Evolutionary conservation across 2,113 vertebrate genomes (phyloP).

Genomic region (Petrocephalus zakoni): DNA sequence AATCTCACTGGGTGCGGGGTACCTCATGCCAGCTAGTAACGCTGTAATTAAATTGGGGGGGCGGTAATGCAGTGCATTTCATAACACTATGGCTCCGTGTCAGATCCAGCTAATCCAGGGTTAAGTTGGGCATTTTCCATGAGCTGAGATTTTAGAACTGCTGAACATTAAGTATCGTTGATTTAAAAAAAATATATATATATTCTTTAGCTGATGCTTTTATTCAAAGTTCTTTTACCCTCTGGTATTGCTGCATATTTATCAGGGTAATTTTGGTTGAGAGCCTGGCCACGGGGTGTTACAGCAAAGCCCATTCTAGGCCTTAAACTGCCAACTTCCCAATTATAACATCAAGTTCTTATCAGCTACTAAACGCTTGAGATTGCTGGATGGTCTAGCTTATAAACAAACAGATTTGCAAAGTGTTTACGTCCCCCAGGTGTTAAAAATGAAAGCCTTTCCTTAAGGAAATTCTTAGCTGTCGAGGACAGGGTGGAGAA

Average conservation of each 20-base stretch:
- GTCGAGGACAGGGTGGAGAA: neutral
- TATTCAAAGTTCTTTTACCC: neutral
- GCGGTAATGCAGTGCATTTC: neutral
- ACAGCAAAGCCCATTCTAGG: neutral
- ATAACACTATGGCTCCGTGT: neutral
- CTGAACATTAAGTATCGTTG: neutral
- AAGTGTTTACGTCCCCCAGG: neutral
- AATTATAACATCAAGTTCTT: neutral
- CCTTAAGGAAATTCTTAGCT: neutral
- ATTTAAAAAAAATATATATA: no score
- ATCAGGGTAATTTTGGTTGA: neutral
- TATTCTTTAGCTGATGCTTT: neutral
- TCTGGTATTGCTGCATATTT: neutral
- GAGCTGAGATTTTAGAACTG: neutral
- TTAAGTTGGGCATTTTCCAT: neutral
- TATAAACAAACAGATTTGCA: neutral
- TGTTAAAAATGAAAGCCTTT: neutral
- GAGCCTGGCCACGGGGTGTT: neutral
- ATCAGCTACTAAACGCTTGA: neutral
- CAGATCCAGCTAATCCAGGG: neutral
- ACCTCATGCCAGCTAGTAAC: neutral
- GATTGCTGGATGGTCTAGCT: neutral
- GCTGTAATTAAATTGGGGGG: constrained; percentile 1
- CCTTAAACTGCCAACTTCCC: neutral
- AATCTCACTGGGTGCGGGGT: neutral